Percentiles rank a stretch among this genome's conserved stretches.
Evolutionary conservation across 2,888 invertebrate genomes (phyloP).

Genomic region (Entomobrya multifasciata): DNA sequence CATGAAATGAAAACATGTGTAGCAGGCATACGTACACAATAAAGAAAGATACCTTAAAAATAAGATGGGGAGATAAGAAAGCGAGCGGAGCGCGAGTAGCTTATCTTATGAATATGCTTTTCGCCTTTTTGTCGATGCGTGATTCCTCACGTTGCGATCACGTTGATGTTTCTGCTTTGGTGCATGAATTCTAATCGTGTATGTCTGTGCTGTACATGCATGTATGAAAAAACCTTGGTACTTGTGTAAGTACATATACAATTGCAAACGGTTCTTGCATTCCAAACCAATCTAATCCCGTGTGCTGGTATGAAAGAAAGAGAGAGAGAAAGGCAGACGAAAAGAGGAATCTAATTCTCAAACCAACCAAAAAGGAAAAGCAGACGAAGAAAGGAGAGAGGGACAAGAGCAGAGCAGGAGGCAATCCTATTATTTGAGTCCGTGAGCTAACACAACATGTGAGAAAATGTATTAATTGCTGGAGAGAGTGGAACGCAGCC

Average conservation of each 20-base stretch:
- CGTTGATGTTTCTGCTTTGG: background rate
- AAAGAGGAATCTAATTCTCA: conserved; percentile 53
- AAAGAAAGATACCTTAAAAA: conserved; percentile 5
- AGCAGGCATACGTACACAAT: background rate
- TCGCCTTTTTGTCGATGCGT: background rate
- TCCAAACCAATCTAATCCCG: conserved; percentile 60
- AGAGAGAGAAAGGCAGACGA: conserved; percentile 1
- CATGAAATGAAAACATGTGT: conserved; percentile 56
- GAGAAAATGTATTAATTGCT: background rate
- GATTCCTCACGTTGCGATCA: conserved; percentile 19
- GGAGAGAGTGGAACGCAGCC: background rate
- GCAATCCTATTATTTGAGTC: conserved; percentile 20
- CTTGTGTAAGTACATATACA: conserved; percentile 10
- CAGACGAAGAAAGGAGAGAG: background rate
- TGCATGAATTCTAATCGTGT: conserved; percentile 45
- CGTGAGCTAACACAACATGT: no score
- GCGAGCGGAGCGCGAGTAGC: background rate
- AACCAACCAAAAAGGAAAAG: conserved; percentile 32
- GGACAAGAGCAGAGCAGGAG: conserved; percentile 6
- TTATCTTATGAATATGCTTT: conserved; percentile 6
- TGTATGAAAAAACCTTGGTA: background rate
- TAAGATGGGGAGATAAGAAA: background rate
- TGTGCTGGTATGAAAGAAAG: background rate
- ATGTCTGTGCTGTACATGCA: background rate
- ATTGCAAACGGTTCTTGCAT: conserved; percentile 63